Base-by-base conservation (phyloP, 2,113 vertebrate genomes). In the Lampris megalopsis region DNA sequence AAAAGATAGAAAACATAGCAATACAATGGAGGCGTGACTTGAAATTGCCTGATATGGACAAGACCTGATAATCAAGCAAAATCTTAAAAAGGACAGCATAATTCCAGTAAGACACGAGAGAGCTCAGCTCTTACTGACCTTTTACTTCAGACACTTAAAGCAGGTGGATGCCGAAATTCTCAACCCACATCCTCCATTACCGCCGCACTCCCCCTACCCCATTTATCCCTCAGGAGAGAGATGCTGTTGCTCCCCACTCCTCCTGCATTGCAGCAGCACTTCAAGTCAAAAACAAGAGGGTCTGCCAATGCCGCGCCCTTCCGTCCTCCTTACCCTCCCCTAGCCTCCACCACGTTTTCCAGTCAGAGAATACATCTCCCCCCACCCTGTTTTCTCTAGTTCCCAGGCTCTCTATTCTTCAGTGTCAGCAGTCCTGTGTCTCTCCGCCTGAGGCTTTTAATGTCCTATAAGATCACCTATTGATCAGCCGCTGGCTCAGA, bases 381-480 rank as follows among this genome's bases (percentile, higher is more conserved):
- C 60, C 49, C 49, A 59, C 52, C 24, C 5, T 0, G 42, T 9
- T 54, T 59, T 77, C 71, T 69, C 37, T 59, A 43, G 77, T 86
- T 83, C 69, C 69, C 73, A 68, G 68, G 40, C 66, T 50, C 50
- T 79, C 73, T 83, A 68, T 83, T 87, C 66, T 70, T 89, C 82
- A 68, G 68, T 80, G 80, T 91, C 91, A 90, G 83, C 87, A 90
- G 71, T 75, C 74, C 71, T 67, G 76, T 59, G 63, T 84, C 73
- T 80, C 60, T 75, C 70, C 11, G 1, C 82, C 86, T 76, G 7
- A 77, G 74, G 79, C 84, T 77, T 85, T 88, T 86, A 90, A 86
- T 91, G 88, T 91, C 83, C 85, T 78, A 91, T 91, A 84, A 90
- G 86, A 85, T 89, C 74, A 76, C 63, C 78, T 91, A 92, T 91